Evolutionary conservation across 2,797 vertebrate genomes (phyloP).

Genomic region (Poeciliopsis presidionis): DNA sequence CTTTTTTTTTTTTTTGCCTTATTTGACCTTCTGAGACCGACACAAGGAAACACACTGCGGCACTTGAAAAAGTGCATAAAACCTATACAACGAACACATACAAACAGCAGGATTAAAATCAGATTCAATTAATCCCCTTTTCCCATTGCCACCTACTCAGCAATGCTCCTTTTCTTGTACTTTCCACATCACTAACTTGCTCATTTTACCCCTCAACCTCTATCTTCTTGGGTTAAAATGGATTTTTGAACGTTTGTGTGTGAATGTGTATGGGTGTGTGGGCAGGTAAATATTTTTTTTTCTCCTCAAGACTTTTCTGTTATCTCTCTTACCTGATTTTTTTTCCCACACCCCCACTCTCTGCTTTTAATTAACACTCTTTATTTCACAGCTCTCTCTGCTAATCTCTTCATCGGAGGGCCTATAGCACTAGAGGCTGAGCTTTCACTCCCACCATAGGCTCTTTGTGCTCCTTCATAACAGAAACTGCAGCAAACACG

Average conservation of each 20-base stretch:
- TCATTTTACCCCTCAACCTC: slow-evolving; percentile 64
- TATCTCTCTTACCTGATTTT: slow-evolving; percentile 70
- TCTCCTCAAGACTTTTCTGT: slow-evolving; percentile 48
- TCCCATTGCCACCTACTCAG: slow-evolving; percentile 64
- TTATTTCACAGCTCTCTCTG: slow-evolving; percentile 63
- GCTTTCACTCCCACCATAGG: slow-evolving; percentile 63
- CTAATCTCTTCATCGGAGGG: slow-evolving; percentile 71
- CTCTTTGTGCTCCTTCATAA: slow-evolving; percentile 65
- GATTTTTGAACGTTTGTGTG: slow-evolving; percentile 35
- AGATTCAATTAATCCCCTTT: slow-evolving; percentile 72
- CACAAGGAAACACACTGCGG: slow-evolving; percentile 16
- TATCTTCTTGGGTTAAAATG: slow-evolving; percentile 67
- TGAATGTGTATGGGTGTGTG: slow-evolving; percentile 19
- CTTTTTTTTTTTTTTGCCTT: slow-evolving; percentile 23
- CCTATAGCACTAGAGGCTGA: slow-evolving; percentile 60
- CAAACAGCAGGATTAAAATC: slow-evolving; percentile 68
- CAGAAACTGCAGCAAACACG: slow-evolving; percentile 55
- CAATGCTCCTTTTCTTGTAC: slow-evolving; percentile 54
- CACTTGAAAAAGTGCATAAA: slow-evolving; percentile 13
- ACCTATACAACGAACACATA: slow-evolving; percentile 41
- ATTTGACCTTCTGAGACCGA: slow-evolving; percentile 41
- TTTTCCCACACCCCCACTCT: slow-evolving; percentile 69
- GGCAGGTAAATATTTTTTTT: slow-evolving; percentile 59
- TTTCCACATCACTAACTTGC: slow-evolving; percentile 72
- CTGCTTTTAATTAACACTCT: slow-evolving; percentile 74